Evolutionary conservation across 2,113 vertebrate species (phyloP), one percentile per base, ranked within the genome.

Genomic region (Ibidorhyncha struthersii): DNA sequence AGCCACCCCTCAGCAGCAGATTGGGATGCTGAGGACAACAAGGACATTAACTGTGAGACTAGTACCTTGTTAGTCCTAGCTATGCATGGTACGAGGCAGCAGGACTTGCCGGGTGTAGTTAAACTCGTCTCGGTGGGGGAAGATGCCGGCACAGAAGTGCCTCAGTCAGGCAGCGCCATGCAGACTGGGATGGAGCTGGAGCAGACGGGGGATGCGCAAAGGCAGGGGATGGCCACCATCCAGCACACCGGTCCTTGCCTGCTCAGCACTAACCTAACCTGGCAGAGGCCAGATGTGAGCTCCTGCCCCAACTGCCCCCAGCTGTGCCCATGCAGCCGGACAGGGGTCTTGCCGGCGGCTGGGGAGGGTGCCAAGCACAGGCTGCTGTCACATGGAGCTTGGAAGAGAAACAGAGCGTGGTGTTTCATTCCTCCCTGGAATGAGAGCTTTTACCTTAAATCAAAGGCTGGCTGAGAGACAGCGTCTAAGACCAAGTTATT

Each of bases 51-150:
- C 30, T 26, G 40, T 49, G 41, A 55, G n/a, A n/a, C 17, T 10
- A 73, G n/a, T 6, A 65, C 20, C 29, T n/a, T 15, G 9, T 40
- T 34, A n/a, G 22, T 16, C 66, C 76, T 16, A 29, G 21, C 61
- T 52, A 10, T 3, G 1, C 10, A 17, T 19, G 7, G 11, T 8
- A 32, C 1, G 17, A 59, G 59, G 36, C 59, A 74, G 69, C 43
- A 56, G 77, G n/a, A 73, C 8, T 1, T 56, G 41, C 41, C 8
- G 3, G 9, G 16, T 12, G 38, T 8, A 25, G 47, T 2, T 49
- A 21, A 53, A 7, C 53, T 40, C 0, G 0, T 30, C 34, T 49
- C 2, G 4, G 9, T 23, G 49, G 59, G 38, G 27, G 9, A 65
- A 47, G 70, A 49, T 14, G 19, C 19, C 0, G 6, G 50, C 4